Percentiles rank a stretch among this genome's conserved stretches.
phyloP scores from a whole-genome alignment of 2,888 invertebrate species.

The Odiellus spinosus region DNA sequence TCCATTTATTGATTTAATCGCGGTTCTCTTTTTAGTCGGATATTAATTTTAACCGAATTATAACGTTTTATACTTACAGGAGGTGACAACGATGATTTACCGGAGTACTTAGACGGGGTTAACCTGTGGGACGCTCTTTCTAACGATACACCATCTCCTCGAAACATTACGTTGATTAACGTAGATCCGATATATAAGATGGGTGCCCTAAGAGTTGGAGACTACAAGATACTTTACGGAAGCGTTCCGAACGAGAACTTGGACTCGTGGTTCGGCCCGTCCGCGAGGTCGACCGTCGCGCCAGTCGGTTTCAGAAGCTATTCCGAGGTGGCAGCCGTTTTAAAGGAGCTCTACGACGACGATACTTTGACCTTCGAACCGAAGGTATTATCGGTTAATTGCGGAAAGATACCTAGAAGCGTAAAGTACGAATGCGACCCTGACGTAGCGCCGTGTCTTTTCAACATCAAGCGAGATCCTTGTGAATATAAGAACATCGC shows the following conservation, averaged over 20 bases:
- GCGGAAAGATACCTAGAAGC: constrained; percentile 12
- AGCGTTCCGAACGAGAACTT: constrained; percentile 40
- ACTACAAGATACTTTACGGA: constrained; percentile 18
- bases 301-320: background rate
- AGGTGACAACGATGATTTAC: constrained; percentile 5
- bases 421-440: constrained; percentile 43
- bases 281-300: constrained; percentile 21
- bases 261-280: constrained; percentile 46
- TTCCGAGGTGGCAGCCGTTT: no score
- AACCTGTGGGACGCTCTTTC: constrained; percentile 13
- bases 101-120: constrained; percentile 10
- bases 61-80: no score
- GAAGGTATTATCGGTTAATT: constrained; percentile 4
- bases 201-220: constrained; percentile 10
- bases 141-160: constrained; percentile 39
- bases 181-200: constrained; percentile 17
- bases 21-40: no score
- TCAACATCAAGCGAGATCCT: constrained; percentile 63
- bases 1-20: no score
- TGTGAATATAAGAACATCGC: constrained; percentile 43
- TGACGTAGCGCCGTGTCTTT: constrained; percentile 52
- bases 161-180: constrained; percentile 35
- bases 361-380: background rate
- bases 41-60: no score
- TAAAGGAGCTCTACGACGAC: background rate